These are phyloP conservation scores for Oreochromis tanganicae DNA, from an alignment of 2,113 vertebrate species.

Conservation along the genomic window DNA sequence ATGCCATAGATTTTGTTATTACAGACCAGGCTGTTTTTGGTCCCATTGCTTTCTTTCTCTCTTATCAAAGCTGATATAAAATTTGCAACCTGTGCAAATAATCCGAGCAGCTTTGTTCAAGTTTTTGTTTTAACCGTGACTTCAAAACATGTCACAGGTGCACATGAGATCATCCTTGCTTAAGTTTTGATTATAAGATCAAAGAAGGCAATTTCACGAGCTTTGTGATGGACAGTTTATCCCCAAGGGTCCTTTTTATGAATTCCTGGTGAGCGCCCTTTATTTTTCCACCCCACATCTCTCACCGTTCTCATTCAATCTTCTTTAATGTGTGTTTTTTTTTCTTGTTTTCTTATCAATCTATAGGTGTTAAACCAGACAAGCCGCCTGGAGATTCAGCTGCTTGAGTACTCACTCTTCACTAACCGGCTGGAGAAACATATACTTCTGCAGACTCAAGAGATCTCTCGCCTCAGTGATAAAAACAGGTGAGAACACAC, in stretches of 20 bases:
- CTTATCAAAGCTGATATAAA: slow-evolving; percentile 39
- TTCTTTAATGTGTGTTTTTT: not conserved
- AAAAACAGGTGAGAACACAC: slow-evolving; percentile 72
- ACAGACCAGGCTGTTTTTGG: slow-evolving; percentile 54
- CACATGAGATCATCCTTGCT: slow-evolving; percentile 2
- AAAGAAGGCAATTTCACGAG: slow-evolving; percentile 2
- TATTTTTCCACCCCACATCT: not conserved
- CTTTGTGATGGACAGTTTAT: slow-evolving; percentile 4
- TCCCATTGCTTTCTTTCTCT: slow-evolving; percentile 18
- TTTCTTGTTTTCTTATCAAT: not conserved
- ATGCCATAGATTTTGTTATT: slow-evolving; percentile 51
- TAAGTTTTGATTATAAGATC: slow-evolving; percentile 10
- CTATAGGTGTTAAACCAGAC: slow-evolving; percentile 80
- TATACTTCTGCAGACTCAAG: slow-evolving; percentile 76
- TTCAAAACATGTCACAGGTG: slow-evolving; percentile 52
- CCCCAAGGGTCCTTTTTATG: not conserved
- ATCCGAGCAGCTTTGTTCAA: slow-evolving; percentile 35
- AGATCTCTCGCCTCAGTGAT: slow-evolving; percentile 75
- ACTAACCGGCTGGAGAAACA: slow-evolving; percentile 78
- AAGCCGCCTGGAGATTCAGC: slow-evolving; percentile 78
- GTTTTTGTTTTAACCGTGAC: slow-evolving; percentile 40
- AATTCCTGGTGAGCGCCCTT: not conserved
- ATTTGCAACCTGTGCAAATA: slow-evolving; percentile 57
- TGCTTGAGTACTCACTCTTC: slow-evolving; percentile 78
- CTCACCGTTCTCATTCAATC: not conserved